phyloP scores from a whole-genome alignment of 2,797 vertebrate genomes.

The Danio jaintianensis region DNA sequence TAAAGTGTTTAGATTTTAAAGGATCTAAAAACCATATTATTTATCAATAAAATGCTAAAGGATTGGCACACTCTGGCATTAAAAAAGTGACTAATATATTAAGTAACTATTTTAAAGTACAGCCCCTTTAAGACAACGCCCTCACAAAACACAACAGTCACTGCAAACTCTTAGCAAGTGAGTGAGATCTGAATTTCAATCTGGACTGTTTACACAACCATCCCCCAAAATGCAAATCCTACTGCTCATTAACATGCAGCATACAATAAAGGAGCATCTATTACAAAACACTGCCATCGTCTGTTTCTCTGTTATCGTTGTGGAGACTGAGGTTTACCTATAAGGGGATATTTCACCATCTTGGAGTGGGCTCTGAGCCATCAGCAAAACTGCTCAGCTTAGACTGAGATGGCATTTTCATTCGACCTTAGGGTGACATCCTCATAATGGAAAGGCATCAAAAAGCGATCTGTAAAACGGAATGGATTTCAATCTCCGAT shows the following conservation, averaged over 20 bases:
- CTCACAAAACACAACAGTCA: background rate
- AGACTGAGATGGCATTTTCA: slow-evolving; percentile 76
- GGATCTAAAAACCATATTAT: too few species aligned
- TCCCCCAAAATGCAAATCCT: slow-evolving; percentile 19
- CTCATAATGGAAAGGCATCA: slow-evolving; percentile 77
- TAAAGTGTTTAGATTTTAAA: too few species aligned
- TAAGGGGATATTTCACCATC: slow-evolving; percentile 56
- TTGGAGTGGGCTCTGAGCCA: slow-evolving; percentile 56
- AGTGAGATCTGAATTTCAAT: slow-evolving; percentile 25
- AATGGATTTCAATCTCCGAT: slow-evolving; percentile 74
- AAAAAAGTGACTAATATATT: too few species aligned
- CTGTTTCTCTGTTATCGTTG: slow-evolving; percentile 27
- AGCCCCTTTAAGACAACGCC: background rate
- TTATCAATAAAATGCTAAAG: too few species aligned
- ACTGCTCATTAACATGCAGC: slow-evolving; percentile 22
- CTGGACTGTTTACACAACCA: slow-evolving; percentile 10
- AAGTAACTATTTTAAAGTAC: too few species aligned
- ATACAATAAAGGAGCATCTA: slow-evolving; percentile 5
- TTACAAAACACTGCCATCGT: slow-evolving; percentile 2
- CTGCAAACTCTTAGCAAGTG: background rate
- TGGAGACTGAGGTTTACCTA: slow-evolving; percentile 49
- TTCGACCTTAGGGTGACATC: slow-evolving; percentile 74
- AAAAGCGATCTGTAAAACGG: slow-evolving; percentile 76
- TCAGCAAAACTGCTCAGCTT: slow-evolving; percentile 55
- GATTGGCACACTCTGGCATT: too few species aligned